Percentiles rank a stretch among this genome's conserved stretches.
Conservation (phyloP, 2,113 vertebrate species). For the Lagopus muta region DNA sequence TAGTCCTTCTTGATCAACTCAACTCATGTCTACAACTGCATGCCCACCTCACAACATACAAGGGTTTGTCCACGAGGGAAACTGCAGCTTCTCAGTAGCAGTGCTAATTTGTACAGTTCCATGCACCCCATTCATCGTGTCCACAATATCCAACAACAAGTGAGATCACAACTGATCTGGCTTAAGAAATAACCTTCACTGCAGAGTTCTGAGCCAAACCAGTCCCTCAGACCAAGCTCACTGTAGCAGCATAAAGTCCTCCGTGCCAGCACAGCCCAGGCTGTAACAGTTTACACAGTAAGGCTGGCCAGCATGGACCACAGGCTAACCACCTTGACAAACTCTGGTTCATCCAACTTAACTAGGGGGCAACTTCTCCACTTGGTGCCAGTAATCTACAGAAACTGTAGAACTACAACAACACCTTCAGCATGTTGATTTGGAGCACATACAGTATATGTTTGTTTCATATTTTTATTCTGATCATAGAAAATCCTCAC, state of each 20-base stretch:
- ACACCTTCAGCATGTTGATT: background rate
- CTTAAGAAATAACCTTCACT: conserved; percentile 14
- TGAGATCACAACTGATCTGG: background rate
- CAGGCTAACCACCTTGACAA: background rate
- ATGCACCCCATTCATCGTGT: accelerated
- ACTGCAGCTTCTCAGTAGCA: background rate
- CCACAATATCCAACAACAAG: background rate
- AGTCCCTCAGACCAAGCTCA: background rate
- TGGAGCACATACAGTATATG: background rate
- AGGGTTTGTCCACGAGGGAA: background rate
- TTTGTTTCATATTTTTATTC: background rate
- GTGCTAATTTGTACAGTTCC: background rate
- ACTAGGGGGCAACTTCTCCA: background rate
- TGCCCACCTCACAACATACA: background rate
- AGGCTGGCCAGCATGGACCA: background rate
- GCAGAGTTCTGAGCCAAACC: background rate
- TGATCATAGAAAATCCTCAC: background rate
- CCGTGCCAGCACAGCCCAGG: background rate
- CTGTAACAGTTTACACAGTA: background rate
- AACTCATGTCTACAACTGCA: background rate
- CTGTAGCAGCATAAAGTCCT: background rate
- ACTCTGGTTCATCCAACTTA: background rate
- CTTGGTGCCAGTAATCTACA: background rate
- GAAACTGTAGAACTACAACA: background rate
- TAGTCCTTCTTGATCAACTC: background rate